Evolutionary conservation across 2,797 vertebrate genomes (phyloP), one percentile per base, ranked within the genome.

Genomic region (Gymnoscopelus microlampas): DNA sequence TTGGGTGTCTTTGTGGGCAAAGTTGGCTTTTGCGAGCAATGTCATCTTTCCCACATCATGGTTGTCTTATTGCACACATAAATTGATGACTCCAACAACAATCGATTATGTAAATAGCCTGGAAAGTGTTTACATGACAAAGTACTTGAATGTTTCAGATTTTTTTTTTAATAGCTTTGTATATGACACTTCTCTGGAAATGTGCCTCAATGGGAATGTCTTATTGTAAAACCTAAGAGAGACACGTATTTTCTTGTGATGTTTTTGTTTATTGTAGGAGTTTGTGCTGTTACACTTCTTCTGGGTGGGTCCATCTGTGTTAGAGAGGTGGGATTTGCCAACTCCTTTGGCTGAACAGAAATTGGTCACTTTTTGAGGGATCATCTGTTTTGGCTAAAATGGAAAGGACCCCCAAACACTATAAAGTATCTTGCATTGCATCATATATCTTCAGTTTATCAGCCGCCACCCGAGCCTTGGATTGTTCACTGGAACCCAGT

Each of bases 111-210:
- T 90, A 88, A 81, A 88, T 92, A 88, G 85, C 86, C 87, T 85
- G 84, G 86, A 91, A 89, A 91, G 91, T 93, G 93, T 94, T 94
- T 94, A 94, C 93, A 94, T 91, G 85, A 90, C 87, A 86, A 89
- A 91, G 88, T 93, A 94, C 93, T 94, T 93, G 92, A 94, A 94
- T 94, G 92, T 93, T 90, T 88, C 73, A 19, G 79, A 78, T 72
- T 83, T 79, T 79, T 76, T 62, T 47, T 53, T n/a, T 5, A 58
- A 89, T 85, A 89, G 87, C 88, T 91, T 91, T 91, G 87, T 92
- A 88, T 86, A 77, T 90, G 84, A 92, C 85, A 89, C 85, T 89
- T 91, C 78, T 91, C 88, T 93, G 89, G 85, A 91, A 92, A 87
- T 85, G 91, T 93, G 91, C 91, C 91, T 92, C 86, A 80, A 62